Conservation (phyloP, 2,888 invertebrate species). For the Diabrotica balteata region DNA sequence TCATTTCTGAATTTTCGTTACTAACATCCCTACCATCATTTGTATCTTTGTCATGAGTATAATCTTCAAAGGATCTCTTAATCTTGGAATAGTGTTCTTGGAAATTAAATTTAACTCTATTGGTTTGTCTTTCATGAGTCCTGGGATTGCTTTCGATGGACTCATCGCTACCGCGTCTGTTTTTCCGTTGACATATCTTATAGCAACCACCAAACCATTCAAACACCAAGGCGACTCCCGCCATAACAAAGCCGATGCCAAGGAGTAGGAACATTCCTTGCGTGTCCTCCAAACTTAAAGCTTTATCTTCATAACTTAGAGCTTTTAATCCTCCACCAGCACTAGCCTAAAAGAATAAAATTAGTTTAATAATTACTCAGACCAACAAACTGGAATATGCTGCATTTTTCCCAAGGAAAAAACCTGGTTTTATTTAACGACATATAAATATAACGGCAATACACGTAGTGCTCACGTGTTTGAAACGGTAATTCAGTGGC, state of each 20-base stretch:
- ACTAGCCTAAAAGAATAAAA: conserved; percentile 57
- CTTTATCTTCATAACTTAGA: conserved; percentile 70
- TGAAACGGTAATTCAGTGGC: too few species aligned
- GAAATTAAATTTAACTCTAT: conserved; percentile 23
- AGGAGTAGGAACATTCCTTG: conserved; percentile 83
- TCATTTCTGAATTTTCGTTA: neutral
- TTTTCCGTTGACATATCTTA: conserved; percentile 63
- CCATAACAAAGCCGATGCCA: conserved; percentile 73
- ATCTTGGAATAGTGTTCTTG: conserved; percentile 20
- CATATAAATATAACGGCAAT: too few species aligned
- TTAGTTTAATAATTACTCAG: too few species aligned
- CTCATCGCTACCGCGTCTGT: conserved; percentile 34
- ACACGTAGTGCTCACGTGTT: too few species aligned
- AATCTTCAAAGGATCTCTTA: conserved; percentile 22
- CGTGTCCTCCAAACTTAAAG: conserved; percentile 79
- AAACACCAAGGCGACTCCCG: conserved; percentile 68
- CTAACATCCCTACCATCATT: too few species aligned
- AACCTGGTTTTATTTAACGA: too few species aligned
- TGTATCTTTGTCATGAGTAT: neutral
- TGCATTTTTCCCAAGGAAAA: too few species aligned
- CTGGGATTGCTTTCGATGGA: conserved; percentile 54
- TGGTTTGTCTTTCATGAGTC: conserved; percentile 50
- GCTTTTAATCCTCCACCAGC: conserved; percentile 60
- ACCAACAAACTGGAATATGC: too few species aligned
- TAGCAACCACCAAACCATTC: conserved; percentile 77